Base-by-base conservation (phyloP, 2,113 vertebrate genomes). In the Nicator chloris region DNA sequence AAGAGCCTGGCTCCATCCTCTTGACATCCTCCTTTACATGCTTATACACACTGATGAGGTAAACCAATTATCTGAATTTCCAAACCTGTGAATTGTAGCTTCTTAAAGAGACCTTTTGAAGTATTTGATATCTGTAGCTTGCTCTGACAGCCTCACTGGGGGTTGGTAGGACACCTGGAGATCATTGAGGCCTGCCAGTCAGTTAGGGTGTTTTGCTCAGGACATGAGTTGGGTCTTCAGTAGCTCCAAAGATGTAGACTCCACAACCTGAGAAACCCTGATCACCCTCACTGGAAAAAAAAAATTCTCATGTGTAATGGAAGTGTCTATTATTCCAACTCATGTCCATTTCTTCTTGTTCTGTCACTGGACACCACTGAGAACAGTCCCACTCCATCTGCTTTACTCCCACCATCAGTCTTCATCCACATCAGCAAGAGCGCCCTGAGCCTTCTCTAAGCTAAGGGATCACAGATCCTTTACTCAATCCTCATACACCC, bases 121-220 rank as follows among this genome's bases (percentile, higher is more conserved):
- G 10, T 3, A 11, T 21, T 7, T 18, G 33, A 13, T 17, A 20
- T 19, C 22, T 10, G 19, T 40, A 65, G 22, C 64, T 77, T 11
- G 1, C 35, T n/a, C 30, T 70, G 4, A 22, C 31, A 35, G 57
- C 54, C 13, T 40, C 1, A 0, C 2, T 66, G n/a, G 26, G 21
- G 22, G 5, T 16, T 35, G 24, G 24, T 12, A 5, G 71, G 31
- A 11, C 6, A 16, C 9, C 23, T 60, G 50, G 77, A 72, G 20
- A 31, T 28, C 9, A 9, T 11, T 35, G 9, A 28, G 53, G 7
- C 23, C 56, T 80, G 51, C 53, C 27, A 17, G 15, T 47, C 16
- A 45, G 15, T 22, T 19, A 16, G 28, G 28, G 9, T 11, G 4
- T 11, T 39, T 35, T 57, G 31, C 19, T 89, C 30, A 47, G 35